A percentile compares a stretch with the other conserved stretches of the same genome.
Conservation (phyloP, 1,140 invertebrate species). For the Druon quercuslanigerum region DNA sequence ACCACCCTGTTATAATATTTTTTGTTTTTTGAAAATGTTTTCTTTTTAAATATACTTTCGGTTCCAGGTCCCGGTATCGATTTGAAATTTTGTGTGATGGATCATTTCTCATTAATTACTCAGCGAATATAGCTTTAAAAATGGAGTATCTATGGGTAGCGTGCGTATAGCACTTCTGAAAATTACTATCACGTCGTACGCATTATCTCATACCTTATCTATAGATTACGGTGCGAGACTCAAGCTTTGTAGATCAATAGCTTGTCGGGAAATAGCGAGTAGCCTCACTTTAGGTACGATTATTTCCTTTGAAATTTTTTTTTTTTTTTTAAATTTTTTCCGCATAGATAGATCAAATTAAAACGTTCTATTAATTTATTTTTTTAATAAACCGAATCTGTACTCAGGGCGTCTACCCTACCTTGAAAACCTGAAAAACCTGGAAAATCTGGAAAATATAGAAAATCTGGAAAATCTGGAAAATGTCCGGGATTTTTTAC, state of each 20-base stretch:
- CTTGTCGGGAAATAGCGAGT: constrained; percentile 17
- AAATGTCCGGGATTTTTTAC: no score
- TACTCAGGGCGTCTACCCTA: no score
- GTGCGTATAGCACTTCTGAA: constrained; percentile 17
- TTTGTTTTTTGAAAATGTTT: constrained; percentile 28
- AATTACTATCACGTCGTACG: constrained; percentile 8
- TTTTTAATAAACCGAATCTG: no score
- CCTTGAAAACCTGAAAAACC: no score
- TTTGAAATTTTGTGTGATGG: not conserved
- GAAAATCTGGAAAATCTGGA: no score
- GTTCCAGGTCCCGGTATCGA: not conserved
- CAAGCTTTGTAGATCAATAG: constrained; percentile 29
- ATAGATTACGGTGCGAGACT: constrained; percentile 25
- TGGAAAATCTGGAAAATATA: no score
- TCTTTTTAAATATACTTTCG: not conserved
- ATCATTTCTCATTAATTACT: not conserved
- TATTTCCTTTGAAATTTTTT: no score
- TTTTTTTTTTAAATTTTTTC: no score
- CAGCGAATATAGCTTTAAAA: not conserved
- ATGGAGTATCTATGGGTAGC: constrained; percentile 22
- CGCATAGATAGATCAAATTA: no score
- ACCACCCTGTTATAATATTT: no score
- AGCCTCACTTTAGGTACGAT: not conserved
- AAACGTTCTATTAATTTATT: no score
- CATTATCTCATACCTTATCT: constrained; percentile 9